Conservation (phyloP, 2,113 vertebrate species). For the Isurus oxyrinchus region DNA sequence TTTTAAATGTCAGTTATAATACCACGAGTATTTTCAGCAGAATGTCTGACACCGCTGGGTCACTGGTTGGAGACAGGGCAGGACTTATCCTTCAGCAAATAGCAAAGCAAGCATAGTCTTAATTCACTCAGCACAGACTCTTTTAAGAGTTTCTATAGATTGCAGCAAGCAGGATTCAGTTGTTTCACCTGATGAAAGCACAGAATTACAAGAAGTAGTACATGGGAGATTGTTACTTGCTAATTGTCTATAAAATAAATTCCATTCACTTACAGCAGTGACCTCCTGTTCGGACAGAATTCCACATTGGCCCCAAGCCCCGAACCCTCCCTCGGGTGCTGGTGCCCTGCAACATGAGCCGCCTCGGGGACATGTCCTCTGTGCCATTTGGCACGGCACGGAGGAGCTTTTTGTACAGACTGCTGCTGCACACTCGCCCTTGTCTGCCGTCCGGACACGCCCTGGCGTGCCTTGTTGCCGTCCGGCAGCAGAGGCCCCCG, state of each 20-base stretch:
- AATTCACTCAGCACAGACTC: too few species aligned
- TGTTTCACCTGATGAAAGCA: not conserved
- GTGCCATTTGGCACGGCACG: too few species aligned
- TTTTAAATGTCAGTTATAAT: not conserved
- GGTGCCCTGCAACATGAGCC: too few species aligned
- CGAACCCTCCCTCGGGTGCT: too few species aligned
- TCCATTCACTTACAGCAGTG: not conserved
- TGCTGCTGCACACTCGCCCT: too few species aligned
- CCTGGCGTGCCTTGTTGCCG: too few species aligned
- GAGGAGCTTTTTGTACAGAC: too few species aligned
- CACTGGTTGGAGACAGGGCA: not conserved
- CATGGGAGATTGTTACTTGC: not conserved
- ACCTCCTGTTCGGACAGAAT: too few species aligned
- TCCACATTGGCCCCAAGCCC: too few species aligned
- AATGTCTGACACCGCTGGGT: not conserved
- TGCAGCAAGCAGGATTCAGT: not conserved
- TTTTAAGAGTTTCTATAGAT: not conserved
- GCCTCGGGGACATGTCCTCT: too few species aligned
- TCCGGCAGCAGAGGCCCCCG: too few species aligned
- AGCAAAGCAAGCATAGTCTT: not conserved
- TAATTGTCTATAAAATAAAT: not conserved
- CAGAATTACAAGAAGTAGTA: not conserved
- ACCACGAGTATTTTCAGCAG: not conserved
- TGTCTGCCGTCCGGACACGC: too few species aligned
- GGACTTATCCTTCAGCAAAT: not conserved